Evolutionary conservation across 2,888 invertebrate species (phyloP).

Genomic region (Aphrophora alni): DNA sequence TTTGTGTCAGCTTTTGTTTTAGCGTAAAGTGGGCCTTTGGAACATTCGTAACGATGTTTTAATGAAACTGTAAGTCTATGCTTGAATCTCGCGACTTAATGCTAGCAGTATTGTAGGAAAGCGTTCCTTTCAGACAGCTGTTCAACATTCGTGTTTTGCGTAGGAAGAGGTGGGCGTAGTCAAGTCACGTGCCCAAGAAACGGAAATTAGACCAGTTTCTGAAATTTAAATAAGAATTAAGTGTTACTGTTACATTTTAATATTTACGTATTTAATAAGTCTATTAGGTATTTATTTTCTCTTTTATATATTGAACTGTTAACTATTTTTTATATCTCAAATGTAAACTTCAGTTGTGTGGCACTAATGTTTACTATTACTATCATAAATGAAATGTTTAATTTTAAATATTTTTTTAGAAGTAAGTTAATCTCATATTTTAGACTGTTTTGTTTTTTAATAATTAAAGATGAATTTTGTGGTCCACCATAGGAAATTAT

Average conservation of each 20-base stretch:
- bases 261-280: not conserved
- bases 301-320: too few relatives aligned
- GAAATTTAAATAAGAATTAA: not conserved
- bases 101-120: not conserved
- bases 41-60: not conserved
- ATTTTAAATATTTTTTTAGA: too few relatives aligned
- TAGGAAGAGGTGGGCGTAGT: conserved; percentile 4
- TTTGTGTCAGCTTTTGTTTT: not conserved
- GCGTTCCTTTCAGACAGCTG: not conserved
- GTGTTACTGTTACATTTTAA: not conserved
- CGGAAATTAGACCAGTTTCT: conserved; percentile 9
- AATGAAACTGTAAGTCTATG: not conserved
- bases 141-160: not conserved
- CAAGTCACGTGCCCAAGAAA: not conserved
- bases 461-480: too few relatives aligned
- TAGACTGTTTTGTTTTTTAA: too few relatives aligned
- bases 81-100: not conserved
- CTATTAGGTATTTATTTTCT: too few relatives aligned
- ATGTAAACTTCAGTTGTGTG: too few relatives aligned
- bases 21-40: not conserved
- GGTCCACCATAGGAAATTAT: too few relatives aligned
- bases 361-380: too few relatives aligned
- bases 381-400: too few relatives aligned
- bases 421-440: too few relatives aligned
- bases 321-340: too few relatives aligned